Conservation (phyloP, 1,140 invertebrate genomes). For the Tetramorium alpestre region DNA sequence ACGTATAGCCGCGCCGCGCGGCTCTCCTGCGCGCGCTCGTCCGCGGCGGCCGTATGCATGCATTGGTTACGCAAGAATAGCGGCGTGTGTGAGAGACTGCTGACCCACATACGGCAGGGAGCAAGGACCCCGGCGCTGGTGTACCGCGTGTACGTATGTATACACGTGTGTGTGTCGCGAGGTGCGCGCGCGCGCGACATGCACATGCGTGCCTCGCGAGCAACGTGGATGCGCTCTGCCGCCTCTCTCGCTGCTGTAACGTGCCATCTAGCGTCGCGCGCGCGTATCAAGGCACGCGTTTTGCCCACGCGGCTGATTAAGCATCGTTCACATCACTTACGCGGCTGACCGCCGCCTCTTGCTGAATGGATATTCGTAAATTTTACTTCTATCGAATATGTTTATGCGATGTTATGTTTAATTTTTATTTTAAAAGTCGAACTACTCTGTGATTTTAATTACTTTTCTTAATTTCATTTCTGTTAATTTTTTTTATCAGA, state of each 20-base stretch:
- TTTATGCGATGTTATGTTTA: neutral
- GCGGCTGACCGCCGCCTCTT: neutral
- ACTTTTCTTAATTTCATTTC: neutral
- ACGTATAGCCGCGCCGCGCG: conserved; percentile 65
- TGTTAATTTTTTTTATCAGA: neutral
- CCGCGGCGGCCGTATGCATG: conserved; percentile 81
- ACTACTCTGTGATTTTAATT: neutral
- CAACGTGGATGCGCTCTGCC: conserved; percentile 62
- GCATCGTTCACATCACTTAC: conserved; percentile 45
- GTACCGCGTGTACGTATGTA: conserved; percentile 71
- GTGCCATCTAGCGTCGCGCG: conserved; percentile 75
- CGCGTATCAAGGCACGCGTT: conserved; percentile 53
- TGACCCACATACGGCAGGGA: conserved; percentile 86
- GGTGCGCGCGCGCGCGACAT: conserved; percentile 2
- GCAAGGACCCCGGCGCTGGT: conserved; percentile 83
- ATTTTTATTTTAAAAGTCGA: neutral
- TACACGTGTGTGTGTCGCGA: conserved; percentile 23
- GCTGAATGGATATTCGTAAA: neutral
- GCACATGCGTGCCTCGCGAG: conserved; percentile 47
- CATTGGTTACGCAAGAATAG: conserved; percentile 85
- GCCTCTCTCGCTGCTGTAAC: conserved; percentile 40
- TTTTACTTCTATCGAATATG: neutral
- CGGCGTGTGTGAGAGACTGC: conserved; percentile 86
- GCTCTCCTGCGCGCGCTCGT: conserved; percentile 26
- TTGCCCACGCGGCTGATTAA: conserved; percentile 58